These are phyloP conservation scores for Archegozetes longisetosus DNA, from an alignment of 1,140 invertebrate species.

Conservation along the genomic window DNA sequence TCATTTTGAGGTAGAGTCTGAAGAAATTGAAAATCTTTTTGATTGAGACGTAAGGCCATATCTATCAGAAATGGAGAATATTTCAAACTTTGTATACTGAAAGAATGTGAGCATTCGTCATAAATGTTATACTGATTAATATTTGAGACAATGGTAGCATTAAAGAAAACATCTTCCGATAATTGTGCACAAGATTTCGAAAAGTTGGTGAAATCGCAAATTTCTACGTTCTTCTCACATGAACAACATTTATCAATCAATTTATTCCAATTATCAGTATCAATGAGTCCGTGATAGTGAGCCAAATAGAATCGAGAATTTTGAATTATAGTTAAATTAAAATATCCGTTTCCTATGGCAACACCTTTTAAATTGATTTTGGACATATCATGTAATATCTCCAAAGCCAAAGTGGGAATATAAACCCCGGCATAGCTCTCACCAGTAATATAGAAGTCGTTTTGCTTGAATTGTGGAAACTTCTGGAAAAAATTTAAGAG, in stretches of 20 bases:
- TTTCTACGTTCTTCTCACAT: neutral
- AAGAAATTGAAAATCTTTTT: neutral
- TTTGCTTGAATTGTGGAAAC: slow-evolving; percentile 33
- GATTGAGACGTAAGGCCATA: neutral
- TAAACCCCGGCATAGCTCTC: slow-evolving; percentile 35
- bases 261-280: slow-evolving; percentile 16
- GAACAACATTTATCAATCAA: slow-evolving; percentile 4
- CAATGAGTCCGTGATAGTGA: slow-evolving; percentile 36
- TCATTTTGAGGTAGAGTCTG: neutral
- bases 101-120: neutral
- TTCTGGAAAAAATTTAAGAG: slow-evolving; percentile 34
- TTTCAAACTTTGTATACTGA: neutral
- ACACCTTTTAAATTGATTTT: slow-evolving; percentile 30
- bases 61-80: neutral
- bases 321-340: slow-evolving; percentile 28
- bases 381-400: slow-evolving; percentile 28
- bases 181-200: neutral
- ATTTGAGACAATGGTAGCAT: neutral
- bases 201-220: neutral
- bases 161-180: neutral
- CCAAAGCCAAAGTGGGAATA: slow-evolving; percentile 34
- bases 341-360: slow-evolving; percentile 37
- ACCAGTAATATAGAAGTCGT: slow-evolving; percentile 32
- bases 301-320: slow-evolving; percentile 36
- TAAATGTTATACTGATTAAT: neutral